A percentile compares a stretch with the other conserved stretches of the same genome.
phyloP scores from a whole-genome alignment of 2,888 invertebrate species.

The Balanococcus diminutus region DNA sequence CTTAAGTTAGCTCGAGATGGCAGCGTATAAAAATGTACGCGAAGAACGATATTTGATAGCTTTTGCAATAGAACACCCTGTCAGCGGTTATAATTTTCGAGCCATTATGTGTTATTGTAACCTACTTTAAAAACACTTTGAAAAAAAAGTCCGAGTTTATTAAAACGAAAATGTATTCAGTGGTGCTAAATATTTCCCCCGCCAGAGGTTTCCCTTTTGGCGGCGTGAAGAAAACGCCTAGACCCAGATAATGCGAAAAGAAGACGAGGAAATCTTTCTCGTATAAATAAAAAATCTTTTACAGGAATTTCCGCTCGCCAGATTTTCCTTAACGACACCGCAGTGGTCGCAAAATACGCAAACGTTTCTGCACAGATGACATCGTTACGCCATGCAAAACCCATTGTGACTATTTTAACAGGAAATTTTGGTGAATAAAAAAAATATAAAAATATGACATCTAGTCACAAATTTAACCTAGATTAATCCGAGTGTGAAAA shows the following conservation, averaged over 20 bases:
- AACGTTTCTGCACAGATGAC: neutral
- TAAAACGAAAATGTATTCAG: constrained; percentile 5
- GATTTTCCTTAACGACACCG: constrained; percentile 13
- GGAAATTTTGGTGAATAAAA: neutral
- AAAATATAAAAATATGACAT: neutral
- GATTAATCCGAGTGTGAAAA: neutral
- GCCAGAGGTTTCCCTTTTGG: neutral
- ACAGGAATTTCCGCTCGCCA: constrained; percentile 13
- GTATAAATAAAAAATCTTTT: constrained; percentile 20
- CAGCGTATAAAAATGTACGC: neutral
- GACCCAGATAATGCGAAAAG: neutral
- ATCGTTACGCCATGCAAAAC: neutral
- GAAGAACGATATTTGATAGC: neutral
- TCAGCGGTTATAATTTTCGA: neutral
- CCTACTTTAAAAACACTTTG: neutral
- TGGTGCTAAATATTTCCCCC: neutral
- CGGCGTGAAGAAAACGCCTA: neutral
- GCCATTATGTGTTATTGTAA: neutral
- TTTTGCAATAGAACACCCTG: neutral
- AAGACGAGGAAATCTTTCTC: neutral
- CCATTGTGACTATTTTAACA: neutral
- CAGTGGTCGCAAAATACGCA: constrained; percentile 2
- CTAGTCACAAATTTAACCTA: neutral
- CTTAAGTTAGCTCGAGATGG: neutral
- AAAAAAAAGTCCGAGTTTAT: constrained; percentile 20